Base-by-base conservation (phyloP, 2,888 invertebrate species). In the Diaphora mendica region DNA sequence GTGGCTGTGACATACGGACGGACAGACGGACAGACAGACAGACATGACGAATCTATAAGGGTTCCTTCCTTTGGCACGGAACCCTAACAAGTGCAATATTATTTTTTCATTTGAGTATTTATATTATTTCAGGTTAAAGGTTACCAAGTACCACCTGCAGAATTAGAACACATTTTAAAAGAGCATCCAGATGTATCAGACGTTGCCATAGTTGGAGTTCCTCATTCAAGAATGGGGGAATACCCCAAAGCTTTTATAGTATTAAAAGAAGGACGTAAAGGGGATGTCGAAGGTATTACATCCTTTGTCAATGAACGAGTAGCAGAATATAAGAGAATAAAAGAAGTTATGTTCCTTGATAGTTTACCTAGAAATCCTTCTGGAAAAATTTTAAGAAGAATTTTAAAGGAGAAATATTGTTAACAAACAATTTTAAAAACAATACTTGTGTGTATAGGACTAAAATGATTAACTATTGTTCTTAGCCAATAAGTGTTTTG, bases 101-200 rank as follows among this genome's bases (percentile, higher is more conserved):
- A 69, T 42, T 7, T 67, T 39, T 55, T 17, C 30, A 55, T 55
- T 23, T 55, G n/a, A n/a, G 7, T 3, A 55, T 11, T 11, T 0
- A 35, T 23, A 51, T 35, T 30, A 93, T 87, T 98, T 82, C 79
- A 92, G 92, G 97, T 97, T 0, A 97, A 96, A 92, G 96, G 96
- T 3, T 96, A 94, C 86, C 96, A 98, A 96, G 98, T 98, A 35
- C 97, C 98, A n/a, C 99, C 98, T 26, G 98, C 98, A 5, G 99
- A 99, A 91, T 90, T 99, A 64, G 98, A 99, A 91, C 97, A 96
- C 72, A 83, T 98, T 15, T 89, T 98, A 3, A 96, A 97, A 79
- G 96, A 96, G 70, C 97, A 98, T 92, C 97, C 98, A 0, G 96
- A 96, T 64, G 96, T 99, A 0, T 88, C 95, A 39, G 99, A 99